Conservation (phyloP, 2,113 vertebrate species). For the Anguilla rostrata region DNA sequence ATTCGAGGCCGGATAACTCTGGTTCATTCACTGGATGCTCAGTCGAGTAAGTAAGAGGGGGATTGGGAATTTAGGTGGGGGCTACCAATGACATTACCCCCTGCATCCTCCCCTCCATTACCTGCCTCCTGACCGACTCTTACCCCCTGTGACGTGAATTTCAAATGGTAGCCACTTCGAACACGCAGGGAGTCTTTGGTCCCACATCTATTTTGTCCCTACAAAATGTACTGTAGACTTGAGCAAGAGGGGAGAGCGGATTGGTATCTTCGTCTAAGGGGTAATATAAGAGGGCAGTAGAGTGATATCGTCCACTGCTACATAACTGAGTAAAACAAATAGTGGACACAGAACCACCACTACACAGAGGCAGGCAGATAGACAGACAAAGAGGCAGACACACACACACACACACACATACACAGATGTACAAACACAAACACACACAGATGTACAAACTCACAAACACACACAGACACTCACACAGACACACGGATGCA, state of each 20-base stretch:
- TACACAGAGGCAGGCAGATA: no score
- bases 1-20: no score
- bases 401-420: no score
- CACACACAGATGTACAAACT: no score
- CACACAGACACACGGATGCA: neutral
- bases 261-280: neutral
- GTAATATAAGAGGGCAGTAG: neutral
- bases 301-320: neutral
- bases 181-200: slow-evolving; percentile 1
- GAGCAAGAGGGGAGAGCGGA: no score
- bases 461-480: neutral
- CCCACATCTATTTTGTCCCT: neutral
- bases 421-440: no score
- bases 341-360: neutral
- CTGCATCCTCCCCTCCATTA: neutral
- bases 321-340: neutral
- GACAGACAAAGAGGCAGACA: no score
- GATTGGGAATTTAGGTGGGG: no score
- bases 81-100: no score
- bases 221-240: neutral
- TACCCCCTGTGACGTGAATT: neutral
- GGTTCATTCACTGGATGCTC: no score
- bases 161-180: slow-evolving; percentile 20
- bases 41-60: no score
- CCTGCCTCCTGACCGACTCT: neutral